Evolutionary conservation across 2,888 invertebrate species (phyloP).

Genomic region (Slavum lentiscoides): DNA sequence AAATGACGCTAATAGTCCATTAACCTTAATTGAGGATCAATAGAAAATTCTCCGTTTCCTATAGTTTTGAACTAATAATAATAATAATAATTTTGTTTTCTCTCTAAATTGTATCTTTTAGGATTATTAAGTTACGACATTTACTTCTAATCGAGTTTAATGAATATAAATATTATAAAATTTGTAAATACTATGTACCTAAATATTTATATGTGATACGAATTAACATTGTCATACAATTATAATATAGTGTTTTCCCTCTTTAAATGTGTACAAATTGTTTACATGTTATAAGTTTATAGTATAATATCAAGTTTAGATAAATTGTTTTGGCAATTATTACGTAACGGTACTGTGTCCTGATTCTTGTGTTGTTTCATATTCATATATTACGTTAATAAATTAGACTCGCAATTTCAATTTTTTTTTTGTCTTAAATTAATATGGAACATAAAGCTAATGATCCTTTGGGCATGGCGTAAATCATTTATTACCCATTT

Average conservation of each 20-base stretch:
- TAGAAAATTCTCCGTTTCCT: neutral
- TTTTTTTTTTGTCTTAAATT: neutral
- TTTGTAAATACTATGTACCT: neutral
- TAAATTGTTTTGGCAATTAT: neutral
- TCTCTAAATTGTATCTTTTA: neutral
- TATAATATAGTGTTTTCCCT: neutral
- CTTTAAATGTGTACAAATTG: neutral
- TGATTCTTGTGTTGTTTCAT: neutral
- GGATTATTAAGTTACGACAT: too few species aligned
- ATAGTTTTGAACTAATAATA: neutral
- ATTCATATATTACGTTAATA: constrained; percentile 4
- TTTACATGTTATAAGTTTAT: neutral
- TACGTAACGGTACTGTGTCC: neutral
- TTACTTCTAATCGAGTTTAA: neutral
- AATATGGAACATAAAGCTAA: too few species aligned
- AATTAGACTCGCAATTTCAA: neutral
- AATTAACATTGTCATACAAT: constrained; percentile 14
- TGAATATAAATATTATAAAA: neutral
- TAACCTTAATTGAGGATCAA: neutral
- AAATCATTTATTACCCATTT: too few species aligned
- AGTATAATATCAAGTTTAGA: neutral
- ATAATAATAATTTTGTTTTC: neutral
- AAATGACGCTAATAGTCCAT: constrained; percentile 42
- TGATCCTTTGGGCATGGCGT: too few species aligned
- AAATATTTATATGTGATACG: neutral